A percentile compares a stretch with the other conserved stretches of the same genome.
phyloP scores from a whole-genome alignment of 2,113 vertebrate genomes.

The Epinephelus lanceolatus region DNA sequence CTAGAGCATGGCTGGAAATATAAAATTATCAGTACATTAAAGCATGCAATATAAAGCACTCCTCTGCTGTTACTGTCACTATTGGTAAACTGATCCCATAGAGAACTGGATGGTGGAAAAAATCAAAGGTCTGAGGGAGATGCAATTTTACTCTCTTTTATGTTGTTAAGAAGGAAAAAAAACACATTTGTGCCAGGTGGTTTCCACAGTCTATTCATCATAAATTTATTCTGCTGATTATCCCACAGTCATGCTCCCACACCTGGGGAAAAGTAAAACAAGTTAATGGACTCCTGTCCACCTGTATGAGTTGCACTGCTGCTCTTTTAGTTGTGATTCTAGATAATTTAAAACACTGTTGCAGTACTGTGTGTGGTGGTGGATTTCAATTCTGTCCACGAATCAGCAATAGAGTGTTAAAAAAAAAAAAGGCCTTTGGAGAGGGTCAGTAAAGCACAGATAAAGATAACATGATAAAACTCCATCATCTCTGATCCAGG shows the following conservation, averaged over 20 bases:
- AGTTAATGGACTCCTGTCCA: background rate
- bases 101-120: background rate
- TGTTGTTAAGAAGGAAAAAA: background rate
- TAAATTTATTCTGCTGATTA: background rate
- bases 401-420: background rate
- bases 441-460: conserved; percentile 19
- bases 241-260: background rate
- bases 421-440: background rate
- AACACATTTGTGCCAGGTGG: background rate
- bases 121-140: background rate
- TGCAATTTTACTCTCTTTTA: background rate
- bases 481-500: conserved; percentile 37
- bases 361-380: background rate
- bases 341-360: background rate
- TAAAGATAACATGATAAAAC: conserved; percentile 43
- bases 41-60: background rate
- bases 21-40: background rate
- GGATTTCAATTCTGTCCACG: conserved; percentile 8
- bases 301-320: background rate
- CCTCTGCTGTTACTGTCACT: background rate
- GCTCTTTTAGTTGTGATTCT: background rate
- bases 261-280: background rate
- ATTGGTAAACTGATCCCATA: background rate
- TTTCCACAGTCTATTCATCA: background rate
- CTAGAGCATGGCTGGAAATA: background rate